Conservation (phyloP, 2,113 vertebrate genomes). For the Pachyramphus minor region DNA sequence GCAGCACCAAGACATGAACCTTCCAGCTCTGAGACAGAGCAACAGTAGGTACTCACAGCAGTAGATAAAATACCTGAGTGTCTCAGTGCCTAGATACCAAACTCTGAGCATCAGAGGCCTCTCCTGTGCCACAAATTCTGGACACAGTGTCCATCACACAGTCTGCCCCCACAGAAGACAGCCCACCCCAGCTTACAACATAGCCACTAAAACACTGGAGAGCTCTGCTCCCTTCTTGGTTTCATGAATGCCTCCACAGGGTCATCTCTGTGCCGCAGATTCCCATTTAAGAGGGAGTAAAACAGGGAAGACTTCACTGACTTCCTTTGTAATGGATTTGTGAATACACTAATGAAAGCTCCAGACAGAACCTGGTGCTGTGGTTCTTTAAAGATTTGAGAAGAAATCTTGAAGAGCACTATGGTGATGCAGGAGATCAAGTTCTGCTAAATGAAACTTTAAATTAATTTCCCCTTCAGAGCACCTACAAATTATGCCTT, state of each 20-base stretch:
- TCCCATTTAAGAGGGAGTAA: not conserved
- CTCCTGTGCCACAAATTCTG: not conserved
- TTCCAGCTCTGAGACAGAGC: not conserved
- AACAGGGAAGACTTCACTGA: not conserved
- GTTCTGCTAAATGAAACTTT: not conserved
- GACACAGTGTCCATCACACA: fast-evolving
- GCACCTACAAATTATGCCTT: not conserved
- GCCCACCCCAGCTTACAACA: not conserved
- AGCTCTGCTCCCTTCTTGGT: not conserved
- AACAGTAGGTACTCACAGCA: not conserved
- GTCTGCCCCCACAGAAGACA: not conserved
- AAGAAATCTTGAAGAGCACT: not conserved
- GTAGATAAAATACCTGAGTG: not conserved
- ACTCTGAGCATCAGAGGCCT: not conserved
- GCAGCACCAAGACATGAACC: not conserved
- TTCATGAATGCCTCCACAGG: not conserved
- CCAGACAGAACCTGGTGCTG: not conserved
- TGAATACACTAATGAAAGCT: not conserved
- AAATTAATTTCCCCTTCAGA: not conserved
- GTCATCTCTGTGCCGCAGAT: not conserved
- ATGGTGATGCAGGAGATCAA: not conserved
- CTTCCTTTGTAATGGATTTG: not conserved
- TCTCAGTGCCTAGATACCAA: not conserved
- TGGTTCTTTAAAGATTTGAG: not conserved
- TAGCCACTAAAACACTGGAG: not conserved